Percentiles rank a stretch among this genome's conserved stretches.
phyloP scores from a whole-genome alignment of 2,113 vertebrate species.

The Barbus barbus region DNA sequence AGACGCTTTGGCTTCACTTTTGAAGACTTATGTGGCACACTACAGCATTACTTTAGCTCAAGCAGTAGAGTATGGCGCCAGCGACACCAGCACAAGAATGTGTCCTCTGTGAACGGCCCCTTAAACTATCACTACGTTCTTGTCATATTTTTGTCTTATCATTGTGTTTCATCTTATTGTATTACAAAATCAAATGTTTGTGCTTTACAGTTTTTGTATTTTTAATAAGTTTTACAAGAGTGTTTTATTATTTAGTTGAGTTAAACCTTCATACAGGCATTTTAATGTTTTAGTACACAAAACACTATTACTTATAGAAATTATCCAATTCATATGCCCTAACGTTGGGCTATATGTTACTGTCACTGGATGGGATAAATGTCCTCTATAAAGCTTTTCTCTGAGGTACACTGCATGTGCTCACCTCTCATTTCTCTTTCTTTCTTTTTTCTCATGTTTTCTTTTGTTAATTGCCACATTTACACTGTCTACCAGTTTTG shows the following conservation, averaged over 20 bases:
- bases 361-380: slow-evolving; percentile 43
- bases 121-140: too few relatives aligned
- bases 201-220: slow-evolving; percentile 26
- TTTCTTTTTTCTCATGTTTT: not conserved
- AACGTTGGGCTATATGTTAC: slow-evolving; percentile 36
- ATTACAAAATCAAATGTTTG: not conserved
- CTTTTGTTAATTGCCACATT: not conserved
- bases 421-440: not conserved
- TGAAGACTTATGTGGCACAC: too few relatives aligned
- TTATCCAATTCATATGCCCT: not conserved
- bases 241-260: slow-evolving; percentile 14
- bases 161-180: slow-evolving; percentile 5
- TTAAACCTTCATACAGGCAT: not conserved
- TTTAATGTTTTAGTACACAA: slow-evolving; percentile 1
- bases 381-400: slow-evolving; percentile 50
- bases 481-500: not conserved
- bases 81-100: not conserved
- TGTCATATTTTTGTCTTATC: not conserved
- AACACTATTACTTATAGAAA: not conserved
- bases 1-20: too few relatives aligned
- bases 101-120: not conserved
- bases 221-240: not conserved
- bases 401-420: slow-evolving; percentile 9
- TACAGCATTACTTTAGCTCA: not conserved
- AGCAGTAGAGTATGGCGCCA: not conserved